These are phyloP conservation scores for Pocillopora grandis DNA, from an alignment of 92 coral and sea anemone genomes.

Conservation along the genomic window DNA sequence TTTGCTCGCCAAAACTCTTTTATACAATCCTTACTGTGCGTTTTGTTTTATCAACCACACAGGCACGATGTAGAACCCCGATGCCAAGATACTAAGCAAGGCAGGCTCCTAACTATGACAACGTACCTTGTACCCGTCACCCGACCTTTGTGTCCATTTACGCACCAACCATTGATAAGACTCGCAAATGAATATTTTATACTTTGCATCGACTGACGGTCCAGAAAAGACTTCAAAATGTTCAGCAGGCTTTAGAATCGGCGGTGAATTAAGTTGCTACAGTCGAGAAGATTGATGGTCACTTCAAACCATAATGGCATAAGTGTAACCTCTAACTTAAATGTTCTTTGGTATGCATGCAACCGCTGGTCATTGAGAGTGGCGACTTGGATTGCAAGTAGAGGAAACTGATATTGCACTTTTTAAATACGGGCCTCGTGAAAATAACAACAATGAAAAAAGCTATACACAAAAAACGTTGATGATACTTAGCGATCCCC, in stretches of 20 bases:
- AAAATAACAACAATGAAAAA: too few species aligned
- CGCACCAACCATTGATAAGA: too few species aligned
- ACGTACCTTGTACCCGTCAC: neutral
- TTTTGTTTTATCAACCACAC: constrained; percentile 56
- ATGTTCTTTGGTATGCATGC: neutral
- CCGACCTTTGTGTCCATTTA: neutral
- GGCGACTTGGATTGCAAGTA: neutral
- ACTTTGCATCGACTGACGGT: too few species aligned
- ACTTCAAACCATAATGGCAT: neutral
- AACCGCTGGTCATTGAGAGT: constrained; percentile 1
- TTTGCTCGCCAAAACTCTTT: neutral
- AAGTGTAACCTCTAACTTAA: neutral
- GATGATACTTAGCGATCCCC: too few species aligned
- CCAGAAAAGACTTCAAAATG: neutral
- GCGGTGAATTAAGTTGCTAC: neutral
- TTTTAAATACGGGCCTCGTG: too few species aligned
- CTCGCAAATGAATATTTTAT: too few species aligned
- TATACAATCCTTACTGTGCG: neutral
- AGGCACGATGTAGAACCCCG: constrained; percentile 94
- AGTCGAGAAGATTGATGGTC: neutral
- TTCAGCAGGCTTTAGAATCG: too few species aligned
- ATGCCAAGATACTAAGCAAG: constrained; percentile 77
- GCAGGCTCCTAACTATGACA: neutral
- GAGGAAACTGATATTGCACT: neutral
- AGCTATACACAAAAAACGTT: too few species aligned